Evolutionary conservation across 2,888 invertebrate genomes (phyloP).

Genomic region (Yponomeuta cagnagella): DNA sequence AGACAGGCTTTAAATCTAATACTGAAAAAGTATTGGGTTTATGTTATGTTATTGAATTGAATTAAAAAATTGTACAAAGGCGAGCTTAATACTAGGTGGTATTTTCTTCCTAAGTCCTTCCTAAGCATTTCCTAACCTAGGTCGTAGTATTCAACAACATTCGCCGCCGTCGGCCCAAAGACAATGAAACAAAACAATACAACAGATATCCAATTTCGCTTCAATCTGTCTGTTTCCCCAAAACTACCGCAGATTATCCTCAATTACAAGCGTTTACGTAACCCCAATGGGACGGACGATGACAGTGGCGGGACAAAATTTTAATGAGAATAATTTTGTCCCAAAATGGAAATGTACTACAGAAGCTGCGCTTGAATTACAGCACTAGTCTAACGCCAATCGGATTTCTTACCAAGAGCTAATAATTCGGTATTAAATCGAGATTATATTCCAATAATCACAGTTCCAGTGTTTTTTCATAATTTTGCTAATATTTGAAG

Average conservation of each 20-base stretch:
- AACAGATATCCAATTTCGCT: conserved; percentile 8
- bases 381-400: too few species aligned
- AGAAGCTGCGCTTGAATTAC: not conserved
- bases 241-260: conserved; percentile 5
- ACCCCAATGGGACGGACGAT: conserved; percentile 33
- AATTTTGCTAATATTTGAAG: too few species aligned
- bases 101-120: too few species aligned
- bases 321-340: conserved; percentile 44
- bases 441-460: too few species aligned
- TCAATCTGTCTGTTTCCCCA: not conserved
- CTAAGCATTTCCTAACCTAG: too few species aligned
- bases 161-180: not conserved
- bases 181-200: not conserved
- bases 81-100: too few species aligned
- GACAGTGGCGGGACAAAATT: conserved; percentile 47
- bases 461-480: too few species aligned
- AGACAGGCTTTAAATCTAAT: too few species aligned
- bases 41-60: too few species aligned
- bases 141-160: not conserved
- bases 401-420: too few species aligned
- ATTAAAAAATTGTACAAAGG: too few species aligned
- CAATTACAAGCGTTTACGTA: conserved; percentile 8
- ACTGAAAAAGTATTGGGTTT: not conserved
- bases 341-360: not conserved
- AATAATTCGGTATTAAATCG: too few species aligned